A percentile compares a stretch with the other conserved stretches of the same genome.
These are phyloP conservation scores for Cheumatopsyche charites DNA, from an alignment of 1,140 invertebrate genomes.

Conservation along the genomic window DNA sequence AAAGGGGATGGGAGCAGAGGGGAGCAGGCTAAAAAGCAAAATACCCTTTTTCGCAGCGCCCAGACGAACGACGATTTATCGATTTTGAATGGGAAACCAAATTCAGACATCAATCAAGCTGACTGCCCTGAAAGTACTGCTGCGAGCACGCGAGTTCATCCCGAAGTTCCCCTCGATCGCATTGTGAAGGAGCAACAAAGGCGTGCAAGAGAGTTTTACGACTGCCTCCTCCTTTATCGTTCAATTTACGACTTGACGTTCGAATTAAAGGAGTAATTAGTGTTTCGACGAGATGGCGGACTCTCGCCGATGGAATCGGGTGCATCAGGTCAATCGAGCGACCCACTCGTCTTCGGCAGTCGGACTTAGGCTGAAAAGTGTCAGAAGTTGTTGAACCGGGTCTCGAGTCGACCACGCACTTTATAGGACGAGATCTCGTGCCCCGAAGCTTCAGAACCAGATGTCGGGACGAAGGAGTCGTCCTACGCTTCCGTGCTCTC, in stretches of 20 bases:
- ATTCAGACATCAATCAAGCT: conserved; percentile 19
- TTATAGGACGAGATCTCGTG: conserved; percentile 23
- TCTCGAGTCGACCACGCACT: conserved; percentile 32
- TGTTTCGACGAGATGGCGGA: neutral
- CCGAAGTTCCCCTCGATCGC: no score
- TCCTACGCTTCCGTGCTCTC: conserved; percentile 26
- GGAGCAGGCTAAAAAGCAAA: neutral
- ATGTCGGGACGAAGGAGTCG: conserved; percentile 3
- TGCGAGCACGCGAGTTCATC: no score
- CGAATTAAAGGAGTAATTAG: neutral
- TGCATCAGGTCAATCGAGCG: neutral
- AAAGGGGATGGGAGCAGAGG: neutral
- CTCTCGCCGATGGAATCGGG: neutral
- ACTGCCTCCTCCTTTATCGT: no score
- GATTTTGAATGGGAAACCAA: conserved; percentile 19
- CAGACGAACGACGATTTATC: conserved; percentile 10
- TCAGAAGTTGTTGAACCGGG: conserved; percentile 8
- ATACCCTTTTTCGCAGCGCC: conserved; percentile 3
- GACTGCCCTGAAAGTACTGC: neutral
- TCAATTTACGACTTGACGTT: neutral
- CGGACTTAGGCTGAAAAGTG: neutral
- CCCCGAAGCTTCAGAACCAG: conserved; percentile 27
- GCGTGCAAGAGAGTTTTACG: no score
- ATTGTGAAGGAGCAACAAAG: no score
- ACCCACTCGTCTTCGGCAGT: neutral